Conservation (phyloP, 2,888 invertebrate genomes). For the Pyrgus malvae region DNA sequence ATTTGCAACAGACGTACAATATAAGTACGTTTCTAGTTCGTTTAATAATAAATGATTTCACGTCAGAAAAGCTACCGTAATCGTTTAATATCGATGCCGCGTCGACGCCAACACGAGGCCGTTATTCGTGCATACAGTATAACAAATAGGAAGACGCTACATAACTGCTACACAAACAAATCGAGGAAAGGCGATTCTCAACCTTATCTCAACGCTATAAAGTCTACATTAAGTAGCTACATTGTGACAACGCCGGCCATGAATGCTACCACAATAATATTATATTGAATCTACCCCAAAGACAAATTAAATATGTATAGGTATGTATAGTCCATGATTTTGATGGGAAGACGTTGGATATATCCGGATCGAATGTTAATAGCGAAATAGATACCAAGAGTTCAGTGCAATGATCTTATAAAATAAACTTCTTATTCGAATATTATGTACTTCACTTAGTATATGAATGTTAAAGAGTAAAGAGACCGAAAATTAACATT, state of each 20-base stretch:
- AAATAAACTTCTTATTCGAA: neutral
- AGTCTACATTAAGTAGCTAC: slow-evolving; percentile 17
- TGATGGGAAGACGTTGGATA: slow-evolving; percentile 26
- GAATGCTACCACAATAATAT: slow-evolving; percentile 67
- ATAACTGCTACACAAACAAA: slow-evolving; percentile 18
- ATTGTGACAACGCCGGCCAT: slow-evolving; percentile 26
- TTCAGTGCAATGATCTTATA: neutral
- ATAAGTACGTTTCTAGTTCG: neutral
- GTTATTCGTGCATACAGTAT: neutral
- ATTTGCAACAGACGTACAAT: neutral
- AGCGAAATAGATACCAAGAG: neutral
- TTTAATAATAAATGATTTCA: too few relatives aligned
- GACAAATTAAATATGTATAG: slow-evolving; percentile 4
- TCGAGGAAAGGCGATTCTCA: slow-evolving; percentile 6
- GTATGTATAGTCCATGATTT: slow-evolving; percentile 4
- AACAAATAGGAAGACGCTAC: slow-evolving; percentile 22
- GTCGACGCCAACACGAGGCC: neutral
- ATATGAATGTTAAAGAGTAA: neutral
- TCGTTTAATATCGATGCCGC: neutral
- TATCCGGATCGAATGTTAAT: neutral
- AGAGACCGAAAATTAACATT: neutral
- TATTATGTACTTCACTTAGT: slow-evolving; percentile 10
- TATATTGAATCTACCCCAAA: slow-evolving; percentile 37
- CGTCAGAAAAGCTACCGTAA: too few relatives aligned
- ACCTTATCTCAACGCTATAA: neutral